Percentiles rank a stretch among this genome's conserved stretches.
phyloP scores from a whole-genome alignment of 2,113 vertebrate genomes.

The Taxidea taxus region DNA sequence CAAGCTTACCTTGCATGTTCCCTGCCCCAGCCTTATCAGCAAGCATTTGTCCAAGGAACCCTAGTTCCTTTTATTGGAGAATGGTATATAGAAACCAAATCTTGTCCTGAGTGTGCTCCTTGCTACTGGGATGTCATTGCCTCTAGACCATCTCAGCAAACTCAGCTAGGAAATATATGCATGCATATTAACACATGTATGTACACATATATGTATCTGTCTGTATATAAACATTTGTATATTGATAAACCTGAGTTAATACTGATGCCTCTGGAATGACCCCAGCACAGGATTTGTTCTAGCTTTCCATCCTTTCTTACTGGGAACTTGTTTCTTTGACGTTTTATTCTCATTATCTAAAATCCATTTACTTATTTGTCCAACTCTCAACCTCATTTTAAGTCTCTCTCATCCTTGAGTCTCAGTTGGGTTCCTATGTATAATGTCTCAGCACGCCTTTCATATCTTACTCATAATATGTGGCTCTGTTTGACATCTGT shows the following conservation, averaged over 20 bases:
- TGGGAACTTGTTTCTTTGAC: not conserved
- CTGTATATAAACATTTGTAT: not conserved
- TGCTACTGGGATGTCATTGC: not conserved
- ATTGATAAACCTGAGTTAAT: not conserved
- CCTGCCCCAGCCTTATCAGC: no score
- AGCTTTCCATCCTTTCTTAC: not conserved
- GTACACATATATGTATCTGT: no score
- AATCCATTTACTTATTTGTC: conserved; percentile 23
- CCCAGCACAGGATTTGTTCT: not conserved
- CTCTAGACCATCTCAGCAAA: not conserved
- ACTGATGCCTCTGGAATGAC: not conserved
- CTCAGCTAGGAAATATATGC: not conserved
- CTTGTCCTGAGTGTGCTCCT: not conserved
- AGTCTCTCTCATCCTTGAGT: not conserved
- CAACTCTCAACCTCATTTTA: not conserved
- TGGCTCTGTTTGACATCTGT: not conserved
- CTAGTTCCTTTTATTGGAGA: not conserved
- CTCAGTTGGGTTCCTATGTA: not conserved
- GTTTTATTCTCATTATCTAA: not conserved
- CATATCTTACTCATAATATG: not conserved
- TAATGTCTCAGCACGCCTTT: not conserved
- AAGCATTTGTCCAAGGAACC: not conserved
- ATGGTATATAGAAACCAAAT: not conserved
- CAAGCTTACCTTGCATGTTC: not conserved
- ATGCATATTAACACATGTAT: not conserved